Base-by-base conservation (phyloP, 2,113 vertebrate genomes). In the Callopanchax toddi region DNA sequence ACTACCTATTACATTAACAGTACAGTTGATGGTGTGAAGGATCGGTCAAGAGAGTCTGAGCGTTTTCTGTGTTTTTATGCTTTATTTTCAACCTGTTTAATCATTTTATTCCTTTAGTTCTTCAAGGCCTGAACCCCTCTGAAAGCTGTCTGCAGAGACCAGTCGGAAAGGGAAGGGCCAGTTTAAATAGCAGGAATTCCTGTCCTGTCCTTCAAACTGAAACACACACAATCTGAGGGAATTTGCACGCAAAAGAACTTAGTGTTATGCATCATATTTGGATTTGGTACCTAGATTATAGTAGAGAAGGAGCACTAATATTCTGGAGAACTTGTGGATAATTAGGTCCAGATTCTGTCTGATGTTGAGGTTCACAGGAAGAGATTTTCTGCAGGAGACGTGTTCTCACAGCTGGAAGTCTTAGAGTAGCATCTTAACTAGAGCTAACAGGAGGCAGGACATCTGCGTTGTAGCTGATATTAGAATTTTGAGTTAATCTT, bases 111-210 rank as follows among this genome's bases (percentile, higher is more conserved):
- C 46, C 53, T 66, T 29, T 1, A 2, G 7, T 23, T 20, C 18
- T 44, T 60, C 48, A 32, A 23, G 11, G 29, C 29, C 52, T 45
- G 6, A 32, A 37, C 46, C 29, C 46, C 7, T 23, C 23, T 44
- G 45, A 18, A 15, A 17, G 5, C 1, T 55, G 21, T 50, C 67
- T 65, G 54, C 39, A 20, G 62, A 26, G 43, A 60, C 16, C 56
- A 22, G 63, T 69, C 63, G 64, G 80, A 84, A 87, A 81, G 70
- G 84, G 83, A 87, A 83, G 87, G 85, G 78, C 71, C 9, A 13
- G 21, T 80, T 89, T 69, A 86, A 82, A 86, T 75, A 45, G 80
- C 84, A 87, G 83, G 81, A 85, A 85, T 85, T 85, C 82, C 76
- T 86, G 83, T 79, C 53, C 34, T 55, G 80, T 75, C 67, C 52